These are phyloP conservation scores for Tridacna gigas DNA, from an alignment of 2,888 invertebrate species.

Conservation along the genomic window DNA sequence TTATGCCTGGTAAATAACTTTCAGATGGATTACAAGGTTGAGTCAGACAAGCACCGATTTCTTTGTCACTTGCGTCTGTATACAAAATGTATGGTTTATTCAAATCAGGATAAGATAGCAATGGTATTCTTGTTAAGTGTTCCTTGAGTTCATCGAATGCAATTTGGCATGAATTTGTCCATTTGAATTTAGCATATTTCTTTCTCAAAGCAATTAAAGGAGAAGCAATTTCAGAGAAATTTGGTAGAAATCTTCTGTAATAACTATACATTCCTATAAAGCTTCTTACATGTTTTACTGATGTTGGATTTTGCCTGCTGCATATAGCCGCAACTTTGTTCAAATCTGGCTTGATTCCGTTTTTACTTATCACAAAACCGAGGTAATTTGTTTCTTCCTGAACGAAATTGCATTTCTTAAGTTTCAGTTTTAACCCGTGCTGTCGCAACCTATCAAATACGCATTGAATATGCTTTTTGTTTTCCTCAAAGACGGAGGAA, in stretches of 20 bases:
- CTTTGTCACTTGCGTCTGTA: slow-evolving; percentile 28
- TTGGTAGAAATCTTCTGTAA: slow-evolving; percentile 46
- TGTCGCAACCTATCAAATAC: slow-evolving; percentile 13
- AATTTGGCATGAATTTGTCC: slow-evolving; percentile 29
- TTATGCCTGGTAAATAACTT: neutral
- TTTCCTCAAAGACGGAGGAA: neutral
- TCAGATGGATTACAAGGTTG: slow-evolving; percentile 26
- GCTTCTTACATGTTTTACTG: slow-evolving; percentile 34
- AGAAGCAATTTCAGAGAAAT: slow-evolving; percentile 42
- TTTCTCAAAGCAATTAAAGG: slow-evolving; percentile 46
- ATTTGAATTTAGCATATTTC: slow-evolving; percentile 44
- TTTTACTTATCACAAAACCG: slow-evolving; percentile 33
- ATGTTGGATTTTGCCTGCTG: slow-evolving; percentile 16
- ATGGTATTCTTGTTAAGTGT: slow-evolving; percentile 29
- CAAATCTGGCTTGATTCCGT: slow-evolving; percentile 45
- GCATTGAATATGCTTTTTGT: neutral
- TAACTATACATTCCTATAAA: slow-evolving; percentile 53
- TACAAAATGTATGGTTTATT: slow-evolving; percentile 43
- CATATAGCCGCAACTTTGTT: slow-evolving; percentile 44
- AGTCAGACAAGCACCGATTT: slow-evolving; percentile 26
- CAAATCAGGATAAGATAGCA: slow-evolving; percentile 37
- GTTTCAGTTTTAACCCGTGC: slow-evolving; percentile 36
- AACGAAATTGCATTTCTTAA: slow-evolving; percentile 42
- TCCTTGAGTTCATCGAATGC: slow-evolving; percentile 48
- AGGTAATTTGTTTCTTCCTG: slow-evolving; percentile 45